These are phyloP conservation scores for Amblyjoppa proteus DNA, from an alignment of 2,888 invertebrate species.

Conservation along the genomic window DNA sequence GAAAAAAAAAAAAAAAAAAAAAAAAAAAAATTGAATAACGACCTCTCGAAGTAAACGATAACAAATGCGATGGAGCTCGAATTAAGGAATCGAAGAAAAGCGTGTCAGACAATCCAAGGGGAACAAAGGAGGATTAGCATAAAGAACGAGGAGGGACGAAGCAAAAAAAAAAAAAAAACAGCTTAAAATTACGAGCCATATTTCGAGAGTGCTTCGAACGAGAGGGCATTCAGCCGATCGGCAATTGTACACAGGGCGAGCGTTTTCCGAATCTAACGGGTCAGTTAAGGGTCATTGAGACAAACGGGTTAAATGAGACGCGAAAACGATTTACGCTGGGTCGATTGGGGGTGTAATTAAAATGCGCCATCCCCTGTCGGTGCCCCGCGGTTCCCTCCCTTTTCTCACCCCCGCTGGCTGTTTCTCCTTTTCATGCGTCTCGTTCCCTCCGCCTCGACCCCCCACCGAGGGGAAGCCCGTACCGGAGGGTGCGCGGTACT, in stretches of 20 bases:
- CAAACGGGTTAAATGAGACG: conserved; percentile 74
- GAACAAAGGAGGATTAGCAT: background rate
- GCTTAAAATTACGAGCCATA: conserved; percentile 28
- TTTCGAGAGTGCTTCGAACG: conserved; percentile 23
- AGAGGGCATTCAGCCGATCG: conserved; percentile 19
- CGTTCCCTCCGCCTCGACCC: conserved; percentile 19
- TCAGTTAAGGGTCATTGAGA: conserved; percentile 69
- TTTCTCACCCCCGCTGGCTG: conserved; percentile 1
- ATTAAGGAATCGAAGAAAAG: background rate
- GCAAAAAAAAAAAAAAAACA: conserved; percentile 2
- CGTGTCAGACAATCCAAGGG: background rate
- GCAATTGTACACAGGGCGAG: conserved; percentile 18
- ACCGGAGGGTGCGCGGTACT: conserved; percentile 47
- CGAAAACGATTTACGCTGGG: conserved; percentile 72
- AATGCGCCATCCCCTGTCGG: conserved; percentile 66
- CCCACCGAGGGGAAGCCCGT: conserved; percentile 25
- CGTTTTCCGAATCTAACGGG: conserved; percentile 65
- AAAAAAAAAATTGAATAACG: background rate
- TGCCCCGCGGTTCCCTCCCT: conserved; percentile 5
- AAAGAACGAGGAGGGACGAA: conserved; percentile 3
- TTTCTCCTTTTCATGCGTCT: background rate
- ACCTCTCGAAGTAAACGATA: background rate
- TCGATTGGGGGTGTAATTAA: conserved; percentile 71
- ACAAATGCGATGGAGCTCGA: background rate
- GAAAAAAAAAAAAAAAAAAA: background rate